These are phyloP conservation scores for Discoglossus pictus DNA, from an alignment of 2,797 vertebrate genomes.

Conservation along the genomic window DNA sequence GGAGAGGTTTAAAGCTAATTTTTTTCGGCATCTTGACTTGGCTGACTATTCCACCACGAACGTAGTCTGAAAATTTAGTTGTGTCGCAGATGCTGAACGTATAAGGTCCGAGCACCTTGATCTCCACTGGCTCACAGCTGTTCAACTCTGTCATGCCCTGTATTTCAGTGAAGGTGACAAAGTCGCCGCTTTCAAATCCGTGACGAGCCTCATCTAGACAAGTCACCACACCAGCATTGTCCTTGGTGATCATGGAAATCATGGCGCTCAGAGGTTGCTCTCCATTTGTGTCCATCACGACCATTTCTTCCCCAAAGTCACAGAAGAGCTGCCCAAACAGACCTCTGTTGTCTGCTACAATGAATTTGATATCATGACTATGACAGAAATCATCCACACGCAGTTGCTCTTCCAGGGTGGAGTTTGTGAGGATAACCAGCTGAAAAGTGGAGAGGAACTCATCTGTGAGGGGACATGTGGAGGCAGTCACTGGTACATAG, in stretches of 20 bases:
- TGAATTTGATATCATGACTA: constrained; percentile 81
- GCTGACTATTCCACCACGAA: constrained; percentile 88
- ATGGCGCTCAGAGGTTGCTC: constrained; percentile 92
- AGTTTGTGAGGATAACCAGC: constrained; percentile 90
- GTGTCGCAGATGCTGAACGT: constrained; percentile 95
- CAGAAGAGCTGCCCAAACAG: constrained; percentile 97
- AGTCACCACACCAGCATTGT: constrained; percentile 85
- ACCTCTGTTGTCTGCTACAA: constrained; percentile 88
- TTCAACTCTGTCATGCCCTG: constrained; percentile 93
- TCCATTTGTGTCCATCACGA: constrained; percentile 87
- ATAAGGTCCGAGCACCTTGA: constrained; percentile 90
- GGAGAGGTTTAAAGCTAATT: constrained; percentile 84
- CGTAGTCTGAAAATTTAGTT: constrained; percentile 81
- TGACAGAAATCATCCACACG: constrained; percentile 85
- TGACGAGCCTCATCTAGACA: constrained; percentile 92
- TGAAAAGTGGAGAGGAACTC: constrained; percentile 85
- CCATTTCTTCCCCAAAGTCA: constrained; percentile 91
- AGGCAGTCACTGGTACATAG: constrained; percentile 86
- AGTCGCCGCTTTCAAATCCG: constrained; percentile 90
- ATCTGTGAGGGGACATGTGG: constrained; percentile 77
- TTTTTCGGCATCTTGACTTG: constrained; percentile 95
- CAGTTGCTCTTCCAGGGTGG: constrained; percentile 82
- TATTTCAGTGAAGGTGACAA: constrained; percentile 89
- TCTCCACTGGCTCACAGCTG: constrained; percentile 81
- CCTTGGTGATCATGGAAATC: constrained; percentile 97